Evolutionary conservation across 2,797 vertebrate species (phyloP).

Genomic region (Pogonophryne albipinna): DNA sequence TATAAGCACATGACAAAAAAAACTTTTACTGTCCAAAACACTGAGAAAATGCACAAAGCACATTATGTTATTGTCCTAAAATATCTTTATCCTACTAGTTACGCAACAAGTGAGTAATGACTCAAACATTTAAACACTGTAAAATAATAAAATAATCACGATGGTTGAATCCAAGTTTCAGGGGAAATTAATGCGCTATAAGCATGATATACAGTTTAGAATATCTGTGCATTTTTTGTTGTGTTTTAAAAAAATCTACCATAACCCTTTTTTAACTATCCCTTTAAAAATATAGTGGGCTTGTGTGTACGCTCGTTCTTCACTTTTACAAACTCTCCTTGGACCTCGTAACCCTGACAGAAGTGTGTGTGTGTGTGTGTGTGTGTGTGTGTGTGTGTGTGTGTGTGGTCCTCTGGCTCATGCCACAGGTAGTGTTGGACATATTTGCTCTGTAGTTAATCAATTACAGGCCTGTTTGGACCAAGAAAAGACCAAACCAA

Average conservation of each 20-base stretch:
- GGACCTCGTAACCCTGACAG: conserved; percentile 71
- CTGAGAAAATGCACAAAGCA: conserved; percentile 35
- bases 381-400: conserved; percentile 34
- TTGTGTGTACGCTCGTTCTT: conserved; percentile 43
- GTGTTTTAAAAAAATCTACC: background rate
- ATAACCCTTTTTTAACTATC: background rate
- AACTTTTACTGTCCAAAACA: conserved; percentile 18
- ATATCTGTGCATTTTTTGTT: background rate
- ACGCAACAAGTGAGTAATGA: background rate
- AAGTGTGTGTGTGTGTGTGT: conserved; percentile 38
- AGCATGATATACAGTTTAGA: background rate
- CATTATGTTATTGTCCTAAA: conserved; percentile 16
- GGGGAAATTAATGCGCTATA: background rate
- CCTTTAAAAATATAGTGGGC: conserved; percentile 10
- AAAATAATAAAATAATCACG: background rate
- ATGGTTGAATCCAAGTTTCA: background rate
- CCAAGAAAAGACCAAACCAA: conserved; percentile 65
- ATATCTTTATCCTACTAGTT: conserved; percentile 9
- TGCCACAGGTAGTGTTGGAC: conserved; percentile 75
- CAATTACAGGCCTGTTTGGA: conserved; percentile 72
- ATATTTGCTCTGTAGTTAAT: conserved; percentile 85
- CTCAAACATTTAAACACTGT: background rate
- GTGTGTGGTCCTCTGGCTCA: conserved; percentile 50
- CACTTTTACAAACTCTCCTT: conserved; percentile 52
- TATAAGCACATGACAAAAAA: conserved; percentile 50